Percentiles rank a stretch among this genome's conserved stretches.
Evolutionary conservation across 2,888 invertebrate species (phyloP).

Genomic region (Plemyria rubiginata): DNA sequence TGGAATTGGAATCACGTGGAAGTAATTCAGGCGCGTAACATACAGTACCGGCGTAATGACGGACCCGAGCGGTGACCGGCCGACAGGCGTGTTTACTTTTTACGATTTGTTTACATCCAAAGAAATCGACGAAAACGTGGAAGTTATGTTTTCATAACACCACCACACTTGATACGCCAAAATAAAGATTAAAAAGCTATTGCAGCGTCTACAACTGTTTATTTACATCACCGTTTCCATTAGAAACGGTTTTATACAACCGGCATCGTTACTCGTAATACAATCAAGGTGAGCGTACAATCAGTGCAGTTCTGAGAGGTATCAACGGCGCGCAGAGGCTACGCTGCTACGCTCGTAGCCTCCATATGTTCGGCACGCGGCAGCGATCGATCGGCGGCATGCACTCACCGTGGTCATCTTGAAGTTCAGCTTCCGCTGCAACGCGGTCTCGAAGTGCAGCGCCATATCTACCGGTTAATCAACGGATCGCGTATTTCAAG

Average conservation of each 20-base stretch:
- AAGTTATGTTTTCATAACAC: slow-evolving; percentile 33
- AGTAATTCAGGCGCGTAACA: slow-evolving; percentile 7
- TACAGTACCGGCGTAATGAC: slow-evolving; percentile 22
- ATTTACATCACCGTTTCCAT: slow-evolving; percentile 60
- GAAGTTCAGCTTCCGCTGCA: slow-evolving; percentile 83
- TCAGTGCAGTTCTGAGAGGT: slow-evolving; percentile 47
- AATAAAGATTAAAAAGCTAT: slow-evolving; percentile 41
- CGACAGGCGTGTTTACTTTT: slow-evolving; percentile 32
- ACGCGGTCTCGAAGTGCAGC: slow-evolving; percentile 80
- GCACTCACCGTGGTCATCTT: slow-evolving; percentile 84
- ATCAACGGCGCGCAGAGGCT: slow-evolving; percentile 55
- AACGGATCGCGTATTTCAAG: slow-evolving; percentile 55
- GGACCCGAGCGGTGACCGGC: slow-evolving; percentile 17
- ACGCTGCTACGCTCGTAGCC: slow-evolving; percentile 60
- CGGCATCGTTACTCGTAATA: slow-evolving; percentile 45
- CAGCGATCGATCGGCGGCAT: slow-evolving; percentile 76
- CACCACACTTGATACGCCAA: slow-evolving; percentile 23
- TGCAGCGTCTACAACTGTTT: slow-evolving; percentile 71
- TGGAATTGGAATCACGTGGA: slow-evolving; percentile 2
- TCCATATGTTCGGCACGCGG: slow-evolving; percentile 81
- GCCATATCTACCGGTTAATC: slow-evolving; percentile 63
- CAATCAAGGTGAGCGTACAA: slow-evolving; percentile 47
- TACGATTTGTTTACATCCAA: slow-evolving; percentile 41
- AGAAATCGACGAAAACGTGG: slow-evolving; percentile 36
- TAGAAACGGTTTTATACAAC: slow-evolving; percentile 31